A percentile compares a stretch with the other conserved stretches of the same genome.
phyloP scores from a whole-genome alignment of 92 coral and sea anemone genomes.

The Palythoa grandiflora region DNA sequence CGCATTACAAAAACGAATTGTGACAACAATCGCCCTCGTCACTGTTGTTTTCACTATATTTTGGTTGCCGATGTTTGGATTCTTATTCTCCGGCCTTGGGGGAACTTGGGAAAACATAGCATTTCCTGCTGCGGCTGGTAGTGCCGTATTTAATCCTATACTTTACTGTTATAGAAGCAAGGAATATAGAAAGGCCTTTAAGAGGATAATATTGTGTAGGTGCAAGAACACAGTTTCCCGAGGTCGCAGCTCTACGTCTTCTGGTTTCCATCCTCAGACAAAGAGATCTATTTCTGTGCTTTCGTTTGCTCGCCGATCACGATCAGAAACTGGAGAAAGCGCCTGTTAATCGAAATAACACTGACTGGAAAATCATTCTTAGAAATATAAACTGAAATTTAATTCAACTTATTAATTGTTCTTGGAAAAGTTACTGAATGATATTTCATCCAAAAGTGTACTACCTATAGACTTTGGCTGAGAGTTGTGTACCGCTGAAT shows the following conservation, averaged over 20 bases:
- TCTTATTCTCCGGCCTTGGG: slow-evolving; percentile 6
- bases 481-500: no score
- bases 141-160: slow-evolving; percentile 13
- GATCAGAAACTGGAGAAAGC: background rate
- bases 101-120: background rate
- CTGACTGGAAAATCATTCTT: no score
- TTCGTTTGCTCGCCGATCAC: background rate
- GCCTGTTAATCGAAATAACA: background rate
- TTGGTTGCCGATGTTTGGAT: slow-evolving; percentile 20
- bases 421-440: no score
- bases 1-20: background rate
- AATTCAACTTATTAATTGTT: no score
- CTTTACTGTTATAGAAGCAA: slow-evolving; percentile 6
- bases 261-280: background rate
- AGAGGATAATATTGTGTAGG: background rate
- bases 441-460: no score
- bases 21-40: background rate
- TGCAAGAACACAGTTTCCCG: background rate
- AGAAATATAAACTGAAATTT: no score
- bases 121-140: background rate
- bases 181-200: background rate
- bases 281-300: background rate
- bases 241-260: background rate
- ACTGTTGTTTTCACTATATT: slow-evolving; percentile 7
- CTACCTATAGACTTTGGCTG: no score